These are phyloP conservation scores for Sebastiscus albofasciatus DNA, from an alignment of 2,797 vertebrate species.

Conservation along the genomic window DNA sequence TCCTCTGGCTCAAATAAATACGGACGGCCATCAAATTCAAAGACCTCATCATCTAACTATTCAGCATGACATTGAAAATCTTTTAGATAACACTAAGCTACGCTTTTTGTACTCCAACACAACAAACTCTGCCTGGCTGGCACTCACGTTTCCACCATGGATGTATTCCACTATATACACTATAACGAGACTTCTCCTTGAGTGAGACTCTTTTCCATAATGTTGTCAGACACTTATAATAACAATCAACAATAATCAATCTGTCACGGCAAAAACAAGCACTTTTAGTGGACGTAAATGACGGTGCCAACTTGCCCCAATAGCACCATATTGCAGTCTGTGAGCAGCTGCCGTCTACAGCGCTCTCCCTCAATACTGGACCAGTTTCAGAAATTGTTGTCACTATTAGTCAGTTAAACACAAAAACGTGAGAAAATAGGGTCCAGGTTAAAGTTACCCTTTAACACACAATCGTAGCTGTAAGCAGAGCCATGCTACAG, in stretches of 20 bases:
- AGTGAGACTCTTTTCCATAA: not conserved
- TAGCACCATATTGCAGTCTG: too few relatives aligned
- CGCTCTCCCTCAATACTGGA: not conserved
- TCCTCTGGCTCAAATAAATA: too few relatives aligned
- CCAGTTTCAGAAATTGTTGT: not conserved
- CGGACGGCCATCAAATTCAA: not conserved
- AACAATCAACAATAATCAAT: not conserved
- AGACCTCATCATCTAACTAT: not conserved
- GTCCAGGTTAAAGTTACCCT: not conserved
- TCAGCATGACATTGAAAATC: not conserved
- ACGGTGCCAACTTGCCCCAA: not conserved
- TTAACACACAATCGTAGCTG: not conserved
- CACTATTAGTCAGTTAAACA: too few relatives aligned
- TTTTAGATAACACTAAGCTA: not conserved
- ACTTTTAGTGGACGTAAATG: not conserved
- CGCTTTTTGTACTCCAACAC: not conserved
- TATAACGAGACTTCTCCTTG: not conserved
- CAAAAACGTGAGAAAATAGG: not conserved
- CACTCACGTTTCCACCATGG: too few relatives aligned
- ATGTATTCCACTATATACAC: too few relatives aligned
- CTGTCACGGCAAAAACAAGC: not conserved
- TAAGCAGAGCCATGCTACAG: not conserved
- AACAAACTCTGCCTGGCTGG: too few relatives aligned
- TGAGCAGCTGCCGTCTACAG: too few relatives aligned
- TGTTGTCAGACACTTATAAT: not conserved